Conservation (phyloP, 1,140 invertebrate genomes). For the Trichonephila inaurata region DNA sequence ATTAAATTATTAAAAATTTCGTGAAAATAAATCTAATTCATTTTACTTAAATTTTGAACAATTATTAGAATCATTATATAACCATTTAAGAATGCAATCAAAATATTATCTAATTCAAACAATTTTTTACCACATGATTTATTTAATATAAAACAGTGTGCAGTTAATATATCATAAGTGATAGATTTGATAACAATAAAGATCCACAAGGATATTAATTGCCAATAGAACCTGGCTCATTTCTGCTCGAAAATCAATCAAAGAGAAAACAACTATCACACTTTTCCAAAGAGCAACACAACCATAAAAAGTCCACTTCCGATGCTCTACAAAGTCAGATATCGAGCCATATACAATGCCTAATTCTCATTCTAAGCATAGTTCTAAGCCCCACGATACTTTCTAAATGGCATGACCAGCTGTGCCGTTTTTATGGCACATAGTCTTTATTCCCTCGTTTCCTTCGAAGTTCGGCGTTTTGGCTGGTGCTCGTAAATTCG, state of each 20-base stretch:
- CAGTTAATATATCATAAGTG: too few species aligned
- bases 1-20: too few species aligned
- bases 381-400: constrained; percentile 5
- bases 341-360: constrained; percentile 61
- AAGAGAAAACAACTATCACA: constrained; percentile 22
- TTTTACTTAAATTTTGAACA: too few species aligned
- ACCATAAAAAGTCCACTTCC: constrained; percentile 39
- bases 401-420: constrained; percentile 67
- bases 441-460: constrained; percentile 70
- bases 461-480: constrained; percentile 13
- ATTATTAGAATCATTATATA: too few species aligned
- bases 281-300: constrained; percentile 30
- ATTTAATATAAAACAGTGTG: too few species aligned
- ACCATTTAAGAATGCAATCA: too few species aligned
- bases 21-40: too few species aligned
- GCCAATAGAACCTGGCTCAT: neutral
- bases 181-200: neutral
- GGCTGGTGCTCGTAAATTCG: constrained; percentile 44
- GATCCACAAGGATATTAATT: neutral
- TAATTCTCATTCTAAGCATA: constrained; percentile 66
- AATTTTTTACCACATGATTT: too few species aligned
- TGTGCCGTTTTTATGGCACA: constrained; percentile 66
- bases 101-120: too few species aligned
- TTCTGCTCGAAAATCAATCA: neutral
- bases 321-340: constrained; percentile 54